A percentile compares a stretch with the other conserved stretches of the same genome.
These are phyloP conservation scores for Rhopalosiphum padi DNA, from an alignment of 1,140 invertebrate species.

Conservation along the genomic window DNA sequence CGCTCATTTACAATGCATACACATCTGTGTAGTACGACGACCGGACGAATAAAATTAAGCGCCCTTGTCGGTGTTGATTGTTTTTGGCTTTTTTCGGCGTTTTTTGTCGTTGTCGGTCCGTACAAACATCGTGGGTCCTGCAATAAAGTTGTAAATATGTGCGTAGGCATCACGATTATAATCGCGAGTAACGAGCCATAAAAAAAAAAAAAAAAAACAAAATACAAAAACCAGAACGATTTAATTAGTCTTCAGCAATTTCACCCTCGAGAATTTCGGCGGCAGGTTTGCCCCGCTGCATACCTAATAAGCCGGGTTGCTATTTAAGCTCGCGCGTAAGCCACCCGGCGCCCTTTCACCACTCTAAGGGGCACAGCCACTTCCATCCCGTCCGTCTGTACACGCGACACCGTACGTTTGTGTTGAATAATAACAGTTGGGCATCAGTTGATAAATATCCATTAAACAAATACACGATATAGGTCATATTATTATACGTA, in stretches of 20 bases:
- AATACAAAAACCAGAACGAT: not conserved
- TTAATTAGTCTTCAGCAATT: slow-evolving; percentile 1
- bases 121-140: not conserved
- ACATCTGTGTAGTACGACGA: not conserved
- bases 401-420: not conserved
- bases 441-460: not conserved
- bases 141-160: not conserved
- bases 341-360: too few species aligned
- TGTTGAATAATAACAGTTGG: not conserved
- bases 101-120: not conserved
- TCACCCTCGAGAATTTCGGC: not conserved
- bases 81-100: not conserved
- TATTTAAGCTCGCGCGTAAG: not conserved
- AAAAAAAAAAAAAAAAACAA: too few species aligned
- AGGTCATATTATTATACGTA: not conserved
- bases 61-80: not conserved
- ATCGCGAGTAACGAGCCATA: not conserved
- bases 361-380: too few species aligned
- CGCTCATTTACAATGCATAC: not conserved
- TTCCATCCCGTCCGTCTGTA: not conserved
- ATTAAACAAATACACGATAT: not conserved
- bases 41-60: not conserved
- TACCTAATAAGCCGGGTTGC: not conserved
- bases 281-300: not conserved
- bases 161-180: not conserved